Conservation (phyloP, 2,888 invertebrate species). For the Auanema freiburgensis region DNA sequence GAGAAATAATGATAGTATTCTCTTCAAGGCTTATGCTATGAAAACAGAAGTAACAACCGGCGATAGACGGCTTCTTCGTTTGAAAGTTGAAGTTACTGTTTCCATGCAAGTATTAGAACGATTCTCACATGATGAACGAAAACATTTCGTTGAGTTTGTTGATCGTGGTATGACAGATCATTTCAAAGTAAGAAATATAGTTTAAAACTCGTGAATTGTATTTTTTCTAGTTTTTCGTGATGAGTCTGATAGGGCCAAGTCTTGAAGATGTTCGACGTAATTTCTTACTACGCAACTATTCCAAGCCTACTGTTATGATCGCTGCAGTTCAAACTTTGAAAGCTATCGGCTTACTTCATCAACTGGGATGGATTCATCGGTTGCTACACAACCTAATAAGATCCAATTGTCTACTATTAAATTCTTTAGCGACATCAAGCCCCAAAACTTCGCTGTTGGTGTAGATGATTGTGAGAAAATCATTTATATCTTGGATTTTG, state of each 20-base stretch:
- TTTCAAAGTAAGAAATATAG: conserved; percentile 23
- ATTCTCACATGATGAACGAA: conserved; percentile 1
- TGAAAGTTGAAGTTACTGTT: conserved; percentile 41
- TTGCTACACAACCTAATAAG: too few species aligned
- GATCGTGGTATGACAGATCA: conserved; percentile 38
- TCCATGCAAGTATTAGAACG: conserved; percentile 26
- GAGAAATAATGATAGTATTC: not conserved
- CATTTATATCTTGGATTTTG: conserved; percentile 19
- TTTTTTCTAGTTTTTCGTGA: conserved; percentile 34
- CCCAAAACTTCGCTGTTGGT: conserved; percentile 19
- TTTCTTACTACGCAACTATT: conserved; percentile 25
- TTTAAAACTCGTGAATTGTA: not conserved
- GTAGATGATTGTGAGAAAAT: conserved; percentile 12
- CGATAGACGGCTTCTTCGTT: conserved; percentile 32
- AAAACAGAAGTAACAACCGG: conserved; percentile 38
- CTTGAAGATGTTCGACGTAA: conserved; percentile 38
- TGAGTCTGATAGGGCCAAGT: conserved; percentile 39
- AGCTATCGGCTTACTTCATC: conserved; percentile 33
- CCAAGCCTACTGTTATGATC: conserved; percentile 26
- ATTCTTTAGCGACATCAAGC: conserved; percentile 18
- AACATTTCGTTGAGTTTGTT: conserved; percentile 37
- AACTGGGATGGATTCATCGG: conserved; percentile 36
- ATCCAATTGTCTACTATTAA: not conserved
- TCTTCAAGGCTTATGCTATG: conserved; percentile 29
- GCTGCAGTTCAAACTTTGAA: conserved; percentile 30